Evolutionary conservation across 2,888 invertebrate genomes (phyloP), one percentile per base, ranked within the genome.

Genomic region (Vandiemenella viatica): DNA sequence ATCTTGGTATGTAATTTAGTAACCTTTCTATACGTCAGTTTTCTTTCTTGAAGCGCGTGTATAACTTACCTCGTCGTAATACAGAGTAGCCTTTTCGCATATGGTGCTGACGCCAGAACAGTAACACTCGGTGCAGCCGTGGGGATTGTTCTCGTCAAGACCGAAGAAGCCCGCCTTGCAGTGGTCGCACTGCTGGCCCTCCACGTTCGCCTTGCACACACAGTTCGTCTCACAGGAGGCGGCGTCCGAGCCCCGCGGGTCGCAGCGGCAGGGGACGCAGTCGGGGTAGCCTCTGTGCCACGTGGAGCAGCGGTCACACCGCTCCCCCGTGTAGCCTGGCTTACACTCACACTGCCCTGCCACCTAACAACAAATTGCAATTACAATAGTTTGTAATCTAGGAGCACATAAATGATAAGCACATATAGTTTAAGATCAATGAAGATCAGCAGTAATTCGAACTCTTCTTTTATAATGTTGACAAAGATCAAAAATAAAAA

Each of bases 121-220:
- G 73, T 84, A 92, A 66, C 97, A 98, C 4, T 78, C 69, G 1
- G 80, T 70, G 63, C 95, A 95, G 19, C 95, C 95, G n/a, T 77
- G 74, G 0, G 76, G 69, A 61, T 86, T 80, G 41, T 72, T 70
- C 1, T 65, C 69, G 41, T 76, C 76, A 49, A 95, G 70, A 7
- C 83, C 83, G 65, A 83, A 96, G 68, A 79, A 80, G 0, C 93
- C 95, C 0, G 77, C 65, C 47, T 82, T 83, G 67, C 97, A 98
- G 4, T 75, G 70, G 56, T 89, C 83, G 67, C 97, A 98, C 8
- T 77, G 75, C 49, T 77, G 76, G 0, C 96, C 97, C 55, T 81
- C 81, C 3, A 92, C 95, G 67, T 91, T 80, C 0, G 69, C 65
- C 81, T 88, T 49, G 66, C 89, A 90, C 45, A 76, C 67, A 59